Conservation (phyloP, 2,113 vertebrate genomes). For the Motacilla tschutschensis region DNA sequence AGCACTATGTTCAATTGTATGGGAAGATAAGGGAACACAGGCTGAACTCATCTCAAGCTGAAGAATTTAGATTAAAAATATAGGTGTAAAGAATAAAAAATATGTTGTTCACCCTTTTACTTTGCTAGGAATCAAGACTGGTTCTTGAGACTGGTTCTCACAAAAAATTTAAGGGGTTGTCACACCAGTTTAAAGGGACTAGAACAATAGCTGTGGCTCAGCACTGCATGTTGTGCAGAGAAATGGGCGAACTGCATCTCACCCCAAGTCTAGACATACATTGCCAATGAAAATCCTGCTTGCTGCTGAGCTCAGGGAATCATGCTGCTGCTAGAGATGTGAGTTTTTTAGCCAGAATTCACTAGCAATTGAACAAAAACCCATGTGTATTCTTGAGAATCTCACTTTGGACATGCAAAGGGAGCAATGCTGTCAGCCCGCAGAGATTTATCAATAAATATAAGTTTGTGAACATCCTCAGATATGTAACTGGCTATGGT, state of each 20-base stretch:
- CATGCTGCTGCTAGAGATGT: neutral
- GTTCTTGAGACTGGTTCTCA: neutral
- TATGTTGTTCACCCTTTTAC: neutral
- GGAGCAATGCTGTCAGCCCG: neutral
- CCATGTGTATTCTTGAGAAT: neutral
- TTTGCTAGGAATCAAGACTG: neutral
- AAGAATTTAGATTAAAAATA: neutral
- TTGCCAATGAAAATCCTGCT: neutral
- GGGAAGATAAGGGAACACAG: neutral
- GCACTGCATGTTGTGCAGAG: neutral
- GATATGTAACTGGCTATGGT: neutral
- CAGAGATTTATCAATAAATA: conserved; percentile 18
- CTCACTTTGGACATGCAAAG: neutral
- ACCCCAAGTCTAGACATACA: accelerated
- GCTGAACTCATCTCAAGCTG: neutral
- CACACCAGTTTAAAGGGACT: neutral
- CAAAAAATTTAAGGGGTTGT: neutral
- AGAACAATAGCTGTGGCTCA: neutral
- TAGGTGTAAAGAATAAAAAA: neutral
- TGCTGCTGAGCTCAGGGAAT: neutral
- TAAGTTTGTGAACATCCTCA: conserved; percentile 20
- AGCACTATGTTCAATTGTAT: neutral
- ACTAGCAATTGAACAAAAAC: neutral
- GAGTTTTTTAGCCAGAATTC: neutral
- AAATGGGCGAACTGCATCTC: neutral